Evolutionary conservation across 2,888 invertebrate species (phyloP).

Genomic region (Caenorhabditis sp.): DNA sequence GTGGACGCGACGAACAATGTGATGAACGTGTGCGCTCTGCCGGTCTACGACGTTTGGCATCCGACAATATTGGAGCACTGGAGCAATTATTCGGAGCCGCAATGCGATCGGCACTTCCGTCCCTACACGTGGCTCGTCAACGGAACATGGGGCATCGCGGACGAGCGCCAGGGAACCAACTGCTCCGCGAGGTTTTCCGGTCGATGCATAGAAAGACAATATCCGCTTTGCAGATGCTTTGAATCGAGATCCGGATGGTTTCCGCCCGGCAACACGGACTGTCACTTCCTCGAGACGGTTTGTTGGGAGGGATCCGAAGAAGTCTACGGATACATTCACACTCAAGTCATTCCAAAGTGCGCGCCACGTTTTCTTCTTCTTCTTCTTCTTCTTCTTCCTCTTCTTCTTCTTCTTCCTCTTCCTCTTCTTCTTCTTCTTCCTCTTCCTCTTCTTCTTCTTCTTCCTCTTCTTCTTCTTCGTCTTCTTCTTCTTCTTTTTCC

Average conservation of each 20-base stretch:
- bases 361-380: background rate
- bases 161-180: background rate
- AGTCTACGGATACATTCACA: constrained; percentile 14
- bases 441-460: constrained; percentile 6
- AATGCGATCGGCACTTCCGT: background rate
- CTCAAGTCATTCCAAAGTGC: background rate
- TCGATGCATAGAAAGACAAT: too few species aligned
- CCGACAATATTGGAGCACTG: background rate
- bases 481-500: background rate
- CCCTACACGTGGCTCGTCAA: constrained; percentile 7
- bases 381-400: too few species aligned
- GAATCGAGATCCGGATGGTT: background rate
- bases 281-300: constrained; percentile 4
- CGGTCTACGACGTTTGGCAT: constrained; percentile 3
- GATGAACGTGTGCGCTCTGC: background rate
- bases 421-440: constrained; percentile 8
- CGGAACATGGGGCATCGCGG: background rate
- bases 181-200: constrained; percentile 12
- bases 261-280: background rate
- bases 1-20: background rate
- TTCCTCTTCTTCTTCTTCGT: background rate
- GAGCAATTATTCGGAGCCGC: too few species aligned
- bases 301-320: background rate
- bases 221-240: background rate
- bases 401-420: background rate